These are phyloP conservation scores for Gerris buenoi DNA, from an alignment of 1,140 invertebrate species.

Conservation along the genomic window DNA sequence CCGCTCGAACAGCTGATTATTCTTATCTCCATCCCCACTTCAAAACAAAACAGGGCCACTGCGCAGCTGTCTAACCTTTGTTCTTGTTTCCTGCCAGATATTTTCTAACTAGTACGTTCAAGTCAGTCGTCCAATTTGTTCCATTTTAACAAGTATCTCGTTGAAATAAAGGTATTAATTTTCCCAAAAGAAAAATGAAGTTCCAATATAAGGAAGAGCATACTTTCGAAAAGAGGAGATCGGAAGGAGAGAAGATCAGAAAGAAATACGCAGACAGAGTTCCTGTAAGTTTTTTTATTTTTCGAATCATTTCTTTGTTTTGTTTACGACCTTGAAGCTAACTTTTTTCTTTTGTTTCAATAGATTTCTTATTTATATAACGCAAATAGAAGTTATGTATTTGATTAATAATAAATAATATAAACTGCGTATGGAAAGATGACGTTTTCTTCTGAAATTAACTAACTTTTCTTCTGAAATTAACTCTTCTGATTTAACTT, in stretches of 20 bases:
- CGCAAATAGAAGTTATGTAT: no score
- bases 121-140: background rate
- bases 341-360: no score
- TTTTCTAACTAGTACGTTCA: background rate
- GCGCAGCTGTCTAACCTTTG: background rate
- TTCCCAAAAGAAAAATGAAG: slow-evolving; percentile 53
- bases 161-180: slow-evolving; percentile 12
- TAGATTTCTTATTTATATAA: no score
- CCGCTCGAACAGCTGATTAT: background rate
- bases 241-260: slow-evolving; percentile 96
- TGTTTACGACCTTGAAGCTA: no score
- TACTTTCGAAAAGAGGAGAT: slow-evolving; percentile 93
- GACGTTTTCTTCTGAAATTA: no score
- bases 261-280: slow-evolving; percentile 98
- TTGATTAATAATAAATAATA: no score
- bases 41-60: background rate
- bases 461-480: no score
- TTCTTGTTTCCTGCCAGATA: background rate
- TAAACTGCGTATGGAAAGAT: no score
- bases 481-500: no score
- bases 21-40: background rate
- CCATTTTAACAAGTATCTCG: no score
- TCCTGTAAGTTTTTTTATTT: slow-evolving; percentile 64
- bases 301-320: no score
- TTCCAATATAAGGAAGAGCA: slow-evolving; percentile 99